phyloP scores from a whole-genome alignment of 2,797 vertebrate species.

The Syngnathus rostellatus region DNA sequence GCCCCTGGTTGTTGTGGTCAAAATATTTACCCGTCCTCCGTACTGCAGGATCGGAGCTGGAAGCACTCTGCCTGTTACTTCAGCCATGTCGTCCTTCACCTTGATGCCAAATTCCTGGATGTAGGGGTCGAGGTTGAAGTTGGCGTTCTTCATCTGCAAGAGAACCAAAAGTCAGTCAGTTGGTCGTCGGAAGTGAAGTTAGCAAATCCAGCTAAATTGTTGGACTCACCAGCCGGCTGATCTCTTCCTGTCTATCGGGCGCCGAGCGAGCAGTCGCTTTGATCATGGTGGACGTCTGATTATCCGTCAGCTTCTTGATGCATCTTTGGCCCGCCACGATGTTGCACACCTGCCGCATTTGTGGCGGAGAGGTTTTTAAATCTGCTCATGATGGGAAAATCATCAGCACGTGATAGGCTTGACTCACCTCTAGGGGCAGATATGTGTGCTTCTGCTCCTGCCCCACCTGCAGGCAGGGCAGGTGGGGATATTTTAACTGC shows the following conservation, averaged over 20 bases:
- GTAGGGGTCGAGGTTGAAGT: constrained; percentile 97
- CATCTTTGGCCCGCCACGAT: constrained; percentile 96
- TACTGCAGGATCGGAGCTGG: constrained; percentile 97
- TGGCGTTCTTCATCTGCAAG: constrained; percentile 95
- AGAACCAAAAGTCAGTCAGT: background rate
- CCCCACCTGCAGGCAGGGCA: constrained; percentile 96
- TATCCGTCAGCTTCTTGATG: constrained; percentile 98
- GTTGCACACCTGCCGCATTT: constrained; percentile 83
- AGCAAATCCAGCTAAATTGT: background rate
- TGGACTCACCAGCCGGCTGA: constrained; percentile 86
- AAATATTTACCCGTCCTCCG: constrained; percentile 85
- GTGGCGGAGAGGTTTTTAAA: background rate
- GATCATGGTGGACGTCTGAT: constrained; percentile 99
- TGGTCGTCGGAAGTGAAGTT: too few relatives aligned
- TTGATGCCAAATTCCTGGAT: constrained; percentile 99
- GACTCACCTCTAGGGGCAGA: constrained; percentile 92
- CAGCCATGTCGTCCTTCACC: constrained; percentile 98
- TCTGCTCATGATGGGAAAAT: background rate
- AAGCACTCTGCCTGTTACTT: constrained; percentile 93
- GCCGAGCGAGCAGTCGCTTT: constrained; percentile 97
- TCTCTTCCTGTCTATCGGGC: constrained; percentile 95
- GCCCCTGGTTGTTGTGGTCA: background rate
- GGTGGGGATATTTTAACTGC: constrained; percentile 97
- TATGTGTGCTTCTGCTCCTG: constrained; percentile 99
- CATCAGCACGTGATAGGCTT: background rate